These are phyloP conservation scores for Orchesellides sinensis DNA, from an alignment of 2,888 invertebrate species.

Conservation along the genomic window DNA sequence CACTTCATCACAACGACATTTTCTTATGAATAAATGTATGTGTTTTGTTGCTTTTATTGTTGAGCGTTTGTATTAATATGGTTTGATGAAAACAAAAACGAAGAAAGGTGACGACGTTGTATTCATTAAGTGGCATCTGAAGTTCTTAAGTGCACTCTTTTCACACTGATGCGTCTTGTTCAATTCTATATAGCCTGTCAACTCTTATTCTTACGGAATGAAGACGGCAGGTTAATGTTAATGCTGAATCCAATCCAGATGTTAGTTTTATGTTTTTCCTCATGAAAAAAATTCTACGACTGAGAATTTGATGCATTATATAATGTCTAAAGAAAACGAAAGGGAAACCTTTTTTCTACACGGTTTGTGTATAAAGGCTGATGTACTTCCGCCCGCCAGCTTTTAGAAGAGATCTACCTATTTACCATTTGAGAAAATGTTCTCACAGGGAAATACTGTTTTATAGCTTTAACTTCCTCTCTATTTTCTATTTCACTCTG, in stretches of 20 bases:
- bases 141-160: slow-evolving; percentile 60
- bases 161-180: slow-evolving; percentile 37
- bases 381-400: slow-evolving; percentile 36
- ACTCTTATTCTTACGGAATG: slow-evolving; percentile 51
- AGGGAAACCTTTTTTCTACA: too few species aligned
- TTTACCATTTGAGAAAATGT: slow-evolving; percentile 27
- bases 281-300: not conserved
- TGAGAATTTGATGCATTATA: slow-evolving; percentile 37
- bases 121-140: slow-evolving; percentile 60
- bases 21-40: too few species aligned
- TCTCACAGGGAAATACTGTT: slow-evolving; percentile 16
- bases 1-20: too few species aligned
- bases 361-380: slow-evolving; percentile 16
- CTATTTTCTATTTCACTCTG: slow-evolving; percentile 1
- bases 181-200: slow-evolving; percentile 47
- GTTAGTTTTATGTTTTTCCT: not conserved
- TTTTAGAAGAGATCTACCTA: slow-evolving; percentile 9
- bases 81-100: not conserved
- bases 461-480: slow-evolving; percentile 29
- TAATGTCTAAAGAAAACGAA: slow-evolving; percentile 21
- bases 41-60: not conserved
- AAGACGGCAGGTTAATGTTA: slow-evolving; percentile 57
- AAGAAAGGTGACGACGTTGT: slow-evolving; percentile 43
- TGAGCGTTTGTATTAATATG: not conserved
- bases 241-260: slow-evolving; percentile 41